A percentile compares a stretch with the other conserved stretches of the same genome.
phyloP scores from a whole-genome alignment of 1,140 invertebrate genomes.

The Saccostrea cuccullata region DNA sequence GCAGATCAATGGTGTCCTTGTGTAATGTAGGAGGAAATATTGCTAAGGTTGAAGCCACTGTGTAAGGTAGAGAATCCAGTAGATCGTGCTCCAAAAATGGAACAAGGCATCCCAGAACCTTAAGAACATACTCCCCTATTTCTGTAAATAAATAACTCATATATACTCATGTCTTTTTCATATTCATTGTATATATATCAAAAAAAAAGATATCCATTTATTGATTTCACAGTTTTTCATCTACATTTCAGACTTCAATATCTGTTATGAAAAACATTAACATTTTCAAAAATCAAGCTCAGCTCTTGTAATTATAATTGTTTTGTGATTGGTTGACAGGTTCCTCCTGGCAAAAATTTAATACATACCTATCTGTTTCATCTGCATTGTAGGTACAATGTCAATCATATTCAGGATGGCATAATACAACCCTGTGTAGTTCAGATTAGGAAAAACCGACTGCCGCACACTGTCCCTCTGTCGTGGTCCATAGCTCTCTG shows the following conservation, averaged over 20 bases:
- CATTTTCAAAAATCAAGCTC: too few species aligned
- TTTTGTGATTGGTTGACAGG: neutral
- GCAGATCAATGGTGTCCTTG: slow-evolving; percentile 95
- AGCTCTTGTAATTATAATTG: neutral
- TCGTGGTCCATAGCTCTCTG: slow-evolving; percentile 87
- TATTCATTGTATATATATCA: too few species aligned
- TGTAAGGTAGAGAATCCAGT: slow-evolving; percentile 95
- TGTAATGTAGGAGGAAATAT: slow-evolving; percentile 93
- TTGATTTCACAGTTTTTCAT: too few species aligned
- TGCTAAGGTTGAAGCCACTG: slow-evolving; percentile 94
- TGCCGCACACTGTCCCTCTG: slow-evolving; percentile 90
- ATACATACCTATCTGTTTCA: slow-evolving; percentile 78
- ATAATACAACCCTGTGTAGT: slow-evolving; percentile 94
- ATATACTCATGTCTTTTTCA: too few species aligned
- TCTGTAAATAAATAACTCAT: slow-evolving; percentile 81
- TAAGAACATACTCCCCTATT: slow-evolving; percentile 83
- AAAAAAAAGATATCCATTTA: too few species aligned
- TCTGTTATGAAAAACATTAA: too few species aligned
- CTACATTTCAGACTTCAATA: too few species aligned
- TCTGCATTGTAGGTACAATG: slow-evolving; percentile 78
- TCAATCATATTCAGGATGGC: slow-evolving; percentile 80
- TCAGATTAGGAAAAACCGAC: slow-evolving; percentile 94
- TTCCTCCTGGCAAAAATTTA: neutral
- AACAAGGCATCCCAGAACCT: slow-evolving; percentile 82
- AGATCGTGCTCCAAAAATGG: slow-evolving; percentile 98